Evolutionary conservation across 2,113 vertebrate genomes (phyloP), one percentile per base, ranked within the genome.

Genomic region (Misgurnus anguillicaudatus): DNA sequence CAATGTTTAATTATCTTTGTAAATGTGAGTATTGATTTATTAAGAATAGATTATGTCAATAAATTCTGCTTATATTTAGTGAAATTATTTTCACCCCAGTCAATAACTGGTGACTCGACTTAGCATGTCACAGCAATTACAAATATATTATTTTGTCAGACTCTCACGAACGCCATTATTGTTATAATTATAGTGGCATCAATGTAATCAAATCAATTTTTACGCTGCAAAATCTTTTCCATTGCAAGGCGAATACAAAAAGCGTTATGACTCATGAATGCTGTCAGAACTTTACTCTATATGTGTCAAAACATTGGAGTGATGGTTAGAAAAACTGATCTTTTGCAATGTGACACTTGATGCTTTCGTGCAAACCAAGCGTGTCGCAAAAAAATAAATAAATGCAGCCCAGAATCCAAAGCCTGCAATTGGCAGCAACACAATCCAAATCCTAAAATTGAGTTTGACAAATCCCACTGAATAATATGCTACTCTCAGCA

Each of bases 391-490:
- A 31, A 58, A 57, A 24, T 65, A 41, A n/a, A n/a, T n/a, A n/a
- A n/a, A 65, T 55, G 68, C 36, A 38, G 42, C 24, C 62, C 48
- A 74, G 36, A n/a, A 36, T 68, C 57, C 61, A 53, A 75, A 79
- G 65, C 47, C 24, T 69, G 57, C n/a, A 63, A 31, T 47, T 41
- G 9, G 14, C 47, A 2, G 38, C 53, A 31, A 75, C 38, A 74
- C 78, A 75, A 87, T 82, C 80, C 83, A 88, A 91, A 90, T 89
- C 85, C 87, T 85, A 81, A 86, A 86, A 87, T 87, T 90, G 90
- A 78, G 85, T 79, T 86, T 83, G 39, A 78, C 80, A 13, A 14
- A 85, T 78, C 82, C 82, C 85, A 76, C 65, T 77, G 79, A 81
- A 88, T 80, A 87, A 87, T 84, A 87, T 70, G 81, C 80, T 78